Base-by-base conservation (phyloP, 2,113 vertebrate species). In the Shinisaurus crocodilurus region DNA sequence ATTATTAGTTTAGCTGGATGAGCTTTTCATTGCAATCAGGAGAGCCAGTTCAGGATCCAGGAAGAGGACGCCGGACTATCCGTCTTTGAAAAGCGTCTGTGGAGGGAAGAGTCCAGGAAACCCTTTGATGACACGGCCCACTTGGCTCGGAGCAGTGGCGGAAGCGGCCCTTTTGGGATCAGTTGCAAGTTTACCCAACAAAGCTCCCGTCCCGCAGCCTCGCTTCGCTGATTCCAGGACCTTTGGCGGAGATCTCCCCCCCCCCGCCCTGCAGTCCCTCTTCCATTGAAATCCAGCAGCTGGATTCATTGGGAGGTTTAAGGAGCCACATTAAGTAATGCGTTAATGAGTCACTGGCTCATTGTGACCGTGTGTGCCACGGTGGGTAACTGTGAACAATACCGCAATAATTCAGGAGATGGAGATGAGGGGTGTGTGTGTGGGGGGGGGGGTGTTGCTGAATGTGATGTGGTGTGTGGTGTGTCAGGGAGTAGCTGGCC, bases 71-170 rank as follows among this genome's bases (percentile, higher is more conserved):
- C 69, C 77, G 10, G 37, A 34, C 43, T 76, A 84, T 81, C 43
- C 91, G 92, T 92, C 93, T 76, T 89, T 93, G 87, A n/a, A 77
- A 87, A 48, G 72, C 82, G 1, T 85, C 90, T 90, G 48, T 69
- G 88, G 89, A 85, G 70, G 16, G 40, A 0, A 32, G 72, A 69
- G 25, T 86, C 85, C 86, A 83, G 92, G 94, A 83, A 92, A 37
- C 77, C 9, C 91, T 91, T 81, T 82, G 93, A 85, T 77, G 83
- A 32, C 45, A 32, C 84, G 88, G 91, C 79, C 65, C 75, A 4
- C 83, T 92, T 2, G 2, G 60, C 75, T 48, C n/a, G 77, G 90
- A 83, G 83, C 40, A 13, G 82, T 32, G 29, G n/a, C 87, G 80
- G 69, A 92, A 94, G 77, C 67, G 0, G 27, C 85, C 85, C 87